Evolutionary conservation across 2,797 vertebrate genomes (phyloP).

Genomic region (Arrhamphus sclerolepis): DNA sequence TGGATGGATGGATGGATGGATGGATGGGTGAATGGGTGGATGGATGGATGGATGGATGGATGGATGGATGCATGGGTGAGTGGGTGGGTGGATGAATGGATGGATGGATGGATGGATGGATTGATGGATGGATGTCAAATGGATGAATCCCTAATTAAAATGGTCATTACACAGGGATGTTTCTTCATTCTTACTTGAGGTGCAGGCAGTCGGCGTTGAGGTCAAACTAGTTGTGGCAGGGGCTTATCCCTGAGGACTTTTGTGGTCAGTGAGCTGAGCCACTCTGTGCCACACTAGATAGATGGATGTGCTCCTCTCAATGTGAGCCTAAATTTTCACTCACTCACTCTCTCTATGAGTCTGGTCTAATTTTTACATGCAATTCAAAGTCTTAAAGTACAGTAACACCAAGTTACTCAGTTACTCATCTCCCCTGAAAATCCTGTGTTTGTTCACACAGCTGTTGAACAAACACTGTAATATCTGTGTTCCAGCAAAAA

Average conservation of each 20-base stretch:
- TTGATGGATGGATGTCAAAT: no score
- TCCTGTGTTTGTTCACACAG: neutral
- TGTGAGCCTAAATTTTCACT: slow-evolving; percentile 16
- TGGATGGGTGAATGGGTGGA: no score
- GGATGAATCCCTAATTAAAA: neutral
- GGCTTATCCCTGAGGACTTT: slow-evolving; percentile 56
- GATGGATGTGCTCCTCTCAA: slow-evolving; percentile 44
- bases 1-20: no score
- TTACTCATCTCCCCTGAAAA: neutral
- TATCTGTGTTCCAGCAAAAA: no score
- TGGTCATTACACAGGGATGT: neutral
- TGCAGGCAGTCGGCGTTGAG: slow-evolving; percentile 15
- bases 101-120: no score
- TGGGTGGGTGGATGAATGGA: no score
- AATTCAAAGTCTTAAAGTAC: neutral
- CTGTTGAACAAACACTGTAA: neutral
- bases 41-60: no score
- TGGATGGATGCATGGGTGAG: no score
- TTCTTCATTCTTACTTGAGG: neutral
- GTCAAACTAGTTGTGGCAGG: slow-evolving; percentile 60
- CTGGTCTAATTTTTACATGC: neutral
- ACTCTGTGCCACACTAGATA: slow-evolving; percentile 46
- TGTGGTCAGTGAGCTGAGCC: slow-evolving; percentile 59
- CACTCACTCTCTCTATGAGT: neutral
- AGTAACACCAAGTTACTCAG: neutral